These are phyloP conservation scores for Petrocephalus zakoni DNA, from an alignment of 2,113 vertebrate genomes.

Conservation along the genomic window DNA sequence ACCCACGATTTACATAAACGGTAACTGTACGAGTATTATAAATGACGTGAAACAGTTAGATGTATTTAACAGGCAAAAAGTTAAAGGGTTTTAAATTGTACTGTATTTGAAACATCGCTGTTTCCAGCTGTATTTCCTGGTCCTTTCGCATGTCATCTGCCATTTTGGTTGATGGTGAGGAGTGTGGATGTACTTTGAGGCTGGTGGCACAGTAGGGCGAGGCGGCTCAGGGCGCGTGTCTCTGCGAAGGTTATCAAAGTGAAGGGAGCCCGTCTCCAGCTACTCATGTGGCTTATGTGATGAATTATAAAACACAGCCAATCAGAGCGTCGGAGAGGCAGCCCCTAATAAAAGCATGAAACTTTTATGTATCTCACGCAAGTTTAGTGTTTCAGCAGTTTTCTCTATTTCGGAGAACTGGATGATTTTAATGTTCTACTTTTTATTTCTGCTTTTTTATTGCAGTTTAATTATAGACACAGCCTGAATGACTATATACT, in stretches of 20 bases:
- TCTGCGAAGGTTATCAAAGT: slow-evolving; percentile 57
- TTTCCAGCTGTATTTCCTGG: background rate
- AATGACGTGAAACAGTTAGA: background rate
- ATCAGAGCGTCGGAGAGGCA: slow-evolving; percentile 54
- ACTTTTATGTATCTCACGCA: slow-evolving; percentile 64
- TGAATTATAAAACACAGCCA: slow-evolving; percentile 47
- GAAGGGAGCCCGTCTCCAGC: slow-evolving; percentile 72
- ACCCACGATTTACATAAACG: background rate
- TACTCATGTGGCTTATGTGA: slow-evolving; percentile 69
- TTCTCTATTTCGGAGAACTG: background rate
- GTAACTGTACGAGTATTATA: background rate
- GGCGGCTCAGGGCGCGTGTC: background rate
- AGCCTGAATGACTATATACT: background rate
- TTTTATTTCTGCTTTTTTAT: background rate
- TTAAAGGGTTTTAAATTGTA: background rate
- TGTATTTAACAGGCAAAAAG: background rate
- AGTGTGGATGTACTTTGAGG: background rate
- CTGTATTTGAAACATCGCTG: background rate
- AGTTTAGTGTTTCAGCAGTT: slow-evolving; percentile 66
- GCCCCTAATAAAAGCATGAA: slow-evolving; percentile 69
- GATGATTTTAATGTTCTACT: background rate
- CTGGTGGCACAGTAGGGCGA: background rate
- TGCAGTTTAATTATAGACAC: background rate
- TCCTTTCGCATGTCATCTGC: background rate
- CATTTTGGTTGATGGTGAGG: background rate